Conservation (phyloP, 2,113 vertebrate species). For the Pseudopodoces humilis region DNA sequence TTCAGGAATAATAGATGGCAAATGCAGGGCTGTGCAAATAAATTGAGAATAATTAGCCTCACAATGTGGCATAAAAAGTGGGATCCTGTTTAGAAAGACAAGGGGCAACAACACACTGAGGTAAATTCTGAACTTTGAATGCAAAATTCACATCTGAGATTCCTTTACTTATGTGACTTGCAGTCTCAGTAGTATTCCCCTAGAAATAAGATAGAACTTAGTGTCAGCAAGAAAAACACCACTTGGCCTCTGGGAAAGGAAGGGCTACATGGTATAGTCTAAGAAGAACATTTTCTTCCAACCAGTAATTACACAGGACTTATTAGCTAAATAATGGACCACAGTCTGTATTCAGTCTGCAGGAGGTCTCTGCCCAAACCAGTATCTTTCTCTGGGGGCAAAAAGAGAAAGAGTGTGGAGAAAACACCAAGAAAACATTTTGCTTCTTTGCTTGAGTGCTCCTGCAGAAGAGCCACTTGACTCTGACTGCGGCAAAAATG, state of each 20-base stretch:
- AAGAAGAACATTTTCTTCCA: background rate
- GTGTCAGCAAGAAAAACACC: background rate
- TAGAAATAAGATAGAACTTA: background rate
- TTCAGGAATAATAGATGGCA: constrained; percentile 74
- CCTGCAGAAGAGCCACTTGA: background rate
- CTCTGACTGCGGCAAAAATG: background rate
- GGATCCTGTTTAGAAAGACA: constrained; percentile 23
- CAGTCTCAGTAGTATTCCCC: background rate
- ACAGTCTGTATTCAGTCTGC: background rate
- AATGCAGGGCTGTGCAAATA: constrained; percentile 70
- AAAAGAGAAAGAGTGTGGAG: background rate
- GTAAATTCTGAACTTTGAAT: background rate
- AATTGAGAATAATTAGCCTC: constrained; percentile 76
- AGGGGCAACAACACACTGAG: background rate
- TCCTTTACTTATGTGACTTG: background rate
- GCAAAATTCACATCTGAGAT: background rate
- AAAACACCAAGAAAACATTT: background rate
- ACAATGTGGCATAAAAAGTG: constrained; percentile 43
- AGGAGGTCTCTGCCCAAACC: background rate
- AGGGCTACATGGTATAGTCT: background rate
- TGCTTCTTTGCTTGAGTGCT: background rate
- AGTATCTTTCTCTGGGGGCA: background rate
- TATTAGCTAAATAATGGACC: background rate
- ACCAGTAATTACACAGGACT: background rate
- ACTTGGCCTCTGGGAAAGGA: background rate